Percentiles rank a stretch among this genome's conserved stretches.
Conservation (phyloP, 2,113 vertebrate genomes). For the Trematocara zebra region DNA sequence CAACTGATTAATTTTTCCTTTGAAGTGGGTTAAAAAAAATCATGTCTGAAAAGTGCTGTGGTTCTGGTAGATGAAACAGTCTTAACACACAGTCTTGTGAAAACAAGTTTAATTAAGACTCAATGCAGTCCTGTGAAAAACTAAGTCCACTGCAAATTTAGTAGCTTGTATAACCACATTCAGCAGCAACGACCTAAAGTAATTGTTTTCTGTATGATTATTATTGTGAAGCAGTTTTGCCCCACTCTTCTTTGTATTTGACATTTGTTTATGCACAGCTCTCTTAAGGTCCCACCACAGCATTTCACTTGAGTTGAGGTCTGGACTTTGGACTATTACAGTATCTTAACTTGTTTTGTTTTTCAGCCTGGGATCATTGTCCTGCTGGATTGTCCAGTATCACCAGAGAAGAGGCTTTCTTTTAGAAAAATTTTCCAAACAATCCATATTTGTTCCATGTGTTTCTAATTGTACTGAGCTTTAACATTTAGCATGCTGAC, state of each 20-base stretch:
- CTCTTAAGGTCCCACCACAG: background rate
- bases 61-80: background rate
- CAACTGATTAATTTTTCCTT: background rate
- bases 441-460: background rate
- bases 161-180: background rate
- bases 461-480: background rate
- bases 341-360: background rate
- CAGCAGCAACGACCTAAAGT: background rate
- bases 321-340: background rate
- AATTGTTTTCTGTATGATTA: background rate
- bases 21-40: background rate
- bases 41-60: background rate
- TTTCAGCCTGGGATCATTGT: background rate
- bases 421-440: background rate
- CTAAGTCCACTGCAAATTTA: background rate
- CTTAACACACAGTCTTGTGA: background rate
- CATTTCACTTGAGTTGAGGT: background rate
- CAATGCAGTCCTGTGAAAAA: background rate
- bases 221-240: fast-evolving
- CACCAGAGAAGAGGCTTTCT: background rate
- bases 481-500: background rate
- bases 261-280: background rate
- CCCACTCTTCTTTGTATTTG: background rate
- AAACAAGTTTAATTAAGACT: background rate
- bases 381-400: background rate